Percentiles rank a stretch among this genome's conserved stretches.
phyloP scores from a whole-genome alignment of 1,140 invertebrate genomes.

The Euura lappo region DNA sequence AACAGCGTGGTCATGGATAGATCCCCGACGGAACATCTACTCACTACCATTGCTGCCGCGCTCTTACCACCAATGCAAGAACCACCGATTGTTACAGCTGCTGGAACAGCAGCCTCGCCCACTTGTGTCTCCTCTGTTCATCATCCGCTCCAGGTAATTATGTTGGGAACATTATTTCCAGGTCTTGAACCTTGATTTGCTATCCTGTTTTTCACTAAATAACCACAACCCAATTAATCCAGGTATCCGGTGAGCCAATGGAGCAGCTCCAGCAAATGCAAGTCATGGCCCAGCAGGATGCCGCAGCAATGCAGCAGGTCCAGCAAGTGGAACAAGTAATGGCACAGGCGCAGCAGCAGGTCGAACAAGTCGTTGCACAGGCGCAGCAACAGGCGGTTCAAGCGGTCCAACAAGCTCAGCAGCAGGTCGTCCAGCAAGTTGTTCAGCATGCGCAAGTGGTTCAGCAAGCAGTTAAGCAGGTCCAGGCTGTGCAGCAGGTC shows the following conservation, averaged over 20 bases:
- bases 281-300: conserved; percentile 44
- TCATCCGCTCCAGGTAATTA: neutral
- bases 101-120: conserved; percentile 29
- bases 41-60: conserved; percentile 52
- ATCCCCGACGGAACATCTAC: conserved; percentile 65
- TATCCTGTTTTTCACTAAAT: too few relatives aligned
- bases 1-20: conserved; percentile 55
- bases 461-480: conserved; percentile 44
- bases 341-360: conserved; percentile 52
- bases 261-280: conserved; percentile 44
- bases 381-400: conserved; percentile 56
- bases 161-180: neutral
- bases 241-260: conserved; percentile 41
- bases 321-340: conserved; percentile 58
- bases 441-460: conserved; percentile 45
- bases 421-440: conserved; percentile 58
- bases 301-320: conserved; percentile 51
- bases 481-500: conserved; percentile 50
- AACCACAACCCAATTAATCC: neutral
- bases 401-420: conserved; percentile 57
- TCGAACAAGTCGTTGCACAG: conserved; percentile 56
- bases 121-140: neutral
- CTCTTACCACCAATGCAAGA: conserved; percentile 62
- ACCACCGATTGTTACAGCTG: conserved; percentile 59
- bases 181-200: too few relatives aligned